Evolutionary conservation across 2,797 vertebrate genomes (phyloP).

Genomic region (Semaprochilodus insignis): DNA sequence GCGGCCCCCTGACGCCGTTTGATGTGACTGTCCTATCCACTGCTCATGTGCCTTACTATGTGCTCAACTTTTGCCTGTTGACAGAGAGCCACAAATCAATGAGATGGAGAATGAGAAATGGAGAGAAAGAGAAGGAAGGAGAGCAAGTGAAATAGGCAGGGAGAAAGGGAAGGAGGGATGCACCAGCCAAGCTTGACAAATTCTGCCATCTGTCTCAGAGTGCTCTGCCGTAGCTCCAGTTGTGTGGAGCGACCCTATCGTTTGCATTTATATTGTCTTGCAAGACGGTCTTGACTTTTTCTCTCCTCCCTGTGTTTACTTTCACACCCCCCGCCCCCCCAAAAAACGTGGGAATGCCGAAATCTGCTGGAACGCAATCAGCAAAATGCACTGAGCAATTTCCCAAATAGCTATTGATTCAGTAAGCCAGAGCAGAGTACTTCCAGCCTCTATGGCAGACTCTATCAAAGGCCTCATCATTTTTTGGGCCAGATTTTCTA

Average conservation of each 20-base stretch:
- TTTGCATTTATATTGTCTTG: conserved; percentile 64
- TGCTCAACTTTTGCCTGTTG: conserved; percentile 60
- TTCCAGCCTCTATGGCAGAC: conserved; percentile 42
- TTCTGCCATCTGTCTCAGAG: conserved; percentile 72
- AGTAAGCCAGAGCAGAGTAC: conserved; percentile 50
- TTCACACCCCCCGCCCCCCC: not conserved
- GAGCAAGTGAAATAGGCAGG: not conserved
- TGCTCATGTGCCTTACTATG: conserved; percentile 52
- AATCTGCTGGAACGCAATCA: conserved; percentile 50
- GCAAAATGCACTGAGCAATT: conserved; percentile 51
- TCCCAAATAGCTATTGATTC: conserved; percentile 65
- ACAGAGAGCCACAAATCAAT: conserved; percentile 51
- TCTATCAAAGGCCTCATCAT: conserved; percentile 57
- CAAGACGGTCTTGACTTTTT: conserved; percentile 24
- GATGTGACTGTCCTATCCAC: conserved; percentile 64
- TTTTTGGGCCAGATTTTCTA: conserved; percentile 51
- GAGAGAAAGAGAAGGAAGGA: not conserved
- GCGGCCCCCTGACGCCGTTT: conserved; percentile 59
- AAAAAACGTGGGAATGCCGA: conserved; percentile 24
- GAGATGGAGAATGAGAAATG: not conserved
- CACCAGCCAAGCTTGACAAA: conserved; percentile 70
- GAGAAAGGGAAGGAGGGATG: conserved; percentile 17
- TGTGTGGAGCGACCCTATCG: conserved; percentile 52
- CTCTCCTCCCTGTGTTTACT: conserved; percentile 44
- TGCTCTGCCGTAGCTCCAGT: conserved; percentile 60